Percentiles rank a stretch among this genome's conserved stretches.
Conservation (phyloP, 64 coral and sea anemone genomes). For the Pocillopora damicornis region DNA sequence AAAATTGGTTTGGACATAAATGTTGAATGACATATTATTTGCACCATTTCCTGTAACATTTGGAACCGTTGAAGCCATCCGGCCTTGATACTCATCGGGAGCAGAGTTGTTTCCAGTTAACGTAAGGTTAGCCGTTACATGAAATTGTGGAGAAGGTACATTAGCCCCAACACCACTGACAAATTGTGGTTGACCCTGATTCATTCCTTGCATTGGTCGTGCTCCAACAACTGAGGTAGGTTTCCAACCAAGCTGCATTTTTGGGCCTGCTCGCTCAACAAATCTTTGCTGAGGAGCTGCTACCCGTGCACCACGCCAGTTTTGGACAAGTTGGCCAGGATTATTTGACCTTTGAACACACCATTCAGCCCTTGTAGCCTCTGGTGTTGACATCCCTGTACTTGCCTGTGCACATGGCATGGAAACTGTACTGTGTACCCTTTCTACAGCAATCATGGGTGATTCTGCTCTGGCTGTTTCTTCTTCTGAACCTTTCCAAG, state of each 20-base stretch:
- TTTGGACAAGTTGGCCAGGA: not conserved
- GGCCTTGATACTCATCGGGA: constrained; percentile 10
- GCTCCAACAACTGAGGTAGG: not conserved
- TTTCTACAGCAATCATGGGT: constrained; percentile 35
- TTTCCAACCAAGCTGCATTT: constrained; percentile 9
- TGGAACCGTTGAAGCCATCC: not conserved
- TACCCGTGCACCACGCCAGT: constrained; percentile 7
- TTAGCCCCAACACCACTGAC: constrained; percentile 6
- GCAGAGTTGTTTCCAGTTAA: constrained; percentile 38
- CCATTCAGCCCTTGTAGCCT: constrained; percentile 37
- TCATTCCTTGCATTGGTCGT: constrained; percentile 37
- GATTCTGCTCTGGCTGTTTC: constrained; percentile 72
- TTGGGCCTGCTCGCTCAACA: not conserved
- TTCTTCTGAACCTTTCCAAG: constrained; percentile 87
- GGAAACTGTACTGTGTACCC: not conserved
- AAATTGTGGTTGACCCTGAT: not conserved
- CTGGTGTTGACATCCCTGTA: not conserved
- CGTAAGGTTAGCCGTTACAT: constrained; percentile 84
- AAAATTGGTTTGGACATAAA: constrained; percentile 80
- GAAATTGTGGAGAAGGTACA: constrained; percentile 73
- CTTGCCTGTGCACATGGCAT: not conserved
- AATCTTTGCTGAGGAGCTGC: constrained; percentile 22
- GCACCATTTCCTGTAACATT: constrained; percentile 35
- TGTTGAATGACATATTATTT: constrained; percentile 90
- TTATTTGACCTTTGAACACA: constrained; percentile 14